Conservation (phyloP, 2,113 vertebrate genomes). For the Indicator maculatus region DNA sequence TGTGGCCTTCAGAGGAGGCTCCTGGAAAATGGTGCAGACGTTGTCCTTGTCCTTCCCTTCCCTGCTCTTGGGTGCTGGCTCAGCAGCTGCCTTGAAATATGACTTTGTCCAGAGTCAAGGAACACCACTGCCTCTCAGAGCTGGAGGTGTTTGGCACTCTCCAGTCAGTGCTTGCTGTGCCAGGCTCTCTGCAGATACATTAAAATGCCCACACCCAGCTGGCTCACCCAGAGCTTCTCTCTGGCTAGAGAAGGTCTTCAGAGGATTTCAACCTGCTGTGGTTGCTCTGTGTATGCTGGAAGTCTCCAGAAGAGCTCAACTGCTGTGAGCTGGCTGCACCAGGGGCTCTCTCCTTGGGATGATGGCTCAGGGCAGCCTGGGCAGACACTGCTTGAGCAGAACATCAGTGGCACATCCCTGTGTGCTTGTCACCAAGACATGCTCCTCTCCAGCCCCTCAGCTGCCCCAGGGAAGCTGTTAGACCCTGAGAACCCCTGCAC, state of each 20-base stretch:
- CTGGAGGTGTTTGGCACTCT: background rate
- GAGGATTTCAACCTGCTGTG: background rate
- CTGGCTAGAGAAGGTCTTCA: background rate
- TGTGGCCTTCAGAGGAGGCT: background rate
- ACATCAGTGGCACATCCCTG: background rate
- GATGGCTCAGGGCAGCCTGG: background rate
- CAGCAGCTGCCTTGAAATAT: background rate
- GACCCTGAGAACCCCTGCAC: fast-evolving
- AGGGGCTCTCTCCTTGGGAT: background rate
- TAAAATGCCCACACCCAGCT: fast-evolving
- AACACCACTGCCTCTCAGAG: background rate
- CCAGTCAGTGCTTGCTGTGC: background rate
- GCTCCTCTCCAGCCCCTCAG: background rate
- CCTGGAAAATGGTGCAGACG: background rate
- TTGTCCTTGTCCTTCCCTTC: background rate
- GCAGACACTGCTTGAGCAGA: background rate
- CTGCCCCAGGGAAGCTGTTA: fast-evolving
- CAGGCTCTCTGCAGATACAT: background rate
- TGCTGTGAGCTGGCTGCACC: background rate
- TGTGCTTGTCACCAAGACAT: background rate
- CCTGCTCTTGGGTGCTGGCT: background rate
- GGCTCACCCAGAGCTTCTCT: background rate
- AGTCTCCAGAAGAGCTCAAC: background rate
- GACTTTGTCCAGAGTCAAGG: background rate
- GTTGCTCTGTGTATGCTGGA: background rate